A percentile compares a stretch with the other conserved stretches of the same genome.
Evolutionary conservation across 2,888 invertebrate species (phyloP).

Genomic region (Arenicola marina): DNA sequence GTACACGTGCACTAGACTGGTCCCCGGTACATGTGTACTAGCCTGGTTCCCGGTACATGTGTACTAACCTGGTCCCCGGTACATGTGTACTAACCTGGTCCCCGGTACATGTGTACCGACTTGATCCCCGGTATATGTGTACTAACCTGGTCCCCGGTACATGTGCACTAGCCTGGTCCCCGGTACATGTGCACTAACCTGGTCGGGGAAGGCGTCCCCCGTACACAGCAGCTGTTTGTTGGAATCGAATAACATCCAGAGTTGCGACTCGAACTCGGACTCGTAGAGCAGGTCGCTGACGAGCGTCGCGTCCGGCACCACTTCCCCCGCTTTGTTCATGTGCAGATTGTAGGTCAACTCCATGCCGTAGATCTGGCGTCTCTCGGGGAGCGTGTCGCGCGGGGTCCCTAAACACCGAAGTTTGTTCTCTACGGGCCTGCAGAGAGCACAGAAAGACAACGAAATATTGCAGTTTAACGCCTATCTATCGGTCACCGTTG

Average conservation of each 20-base stretch:
- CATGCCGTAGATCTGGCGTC: conserved; percentile 88
- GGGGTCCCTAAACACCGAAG: conserved; percentile 72
- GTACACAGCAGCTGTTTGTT: conserved; percentile 75
- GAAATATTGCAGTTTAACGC: too few relatives aligned
- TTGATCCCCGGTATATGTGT: too few relatives aligned
- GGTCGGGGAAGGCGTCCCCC: conserved; percentile 45
- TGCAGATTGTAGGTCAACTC: conserved; percentile 85
- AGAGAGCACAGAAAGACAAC: conserved; percentile 40
- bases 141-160: too few relatives aligned
- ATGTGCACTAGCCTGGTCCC: too few relatives aligned
- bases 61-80: too few relatives aligned
- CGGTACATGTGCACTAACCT: conserved; percentile 38
- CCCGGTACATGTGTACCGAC: too few relatives aligned
- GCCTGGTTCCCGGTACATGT: too few relatives aligned
- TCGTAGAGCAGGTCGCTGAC: conserved; percentile 91
- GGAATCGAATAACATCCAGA: conserved; percentile 93
- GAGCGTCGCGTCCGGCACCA: conserved; percentile 67
- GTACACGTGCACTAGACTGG: too few relatives aligned
- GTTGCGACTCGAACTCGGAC: conserved; percentile 91
- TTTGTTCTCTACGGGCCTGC: conserved; percentile 81
- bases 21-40: too few relatives aligned
- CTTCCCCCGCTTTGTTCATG: conserved; percentile 79
- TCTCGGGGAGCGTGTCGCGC: conserved; percentile 85
- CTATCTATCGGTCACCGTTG: too few relatives aligned
- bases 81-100: too few relatives aligned